These are phyloP conservation scores for Enteromius fasciolatus DNA, from an alignment of 2,797 vertebrate species.

Conservation along the genomic window DNA sequence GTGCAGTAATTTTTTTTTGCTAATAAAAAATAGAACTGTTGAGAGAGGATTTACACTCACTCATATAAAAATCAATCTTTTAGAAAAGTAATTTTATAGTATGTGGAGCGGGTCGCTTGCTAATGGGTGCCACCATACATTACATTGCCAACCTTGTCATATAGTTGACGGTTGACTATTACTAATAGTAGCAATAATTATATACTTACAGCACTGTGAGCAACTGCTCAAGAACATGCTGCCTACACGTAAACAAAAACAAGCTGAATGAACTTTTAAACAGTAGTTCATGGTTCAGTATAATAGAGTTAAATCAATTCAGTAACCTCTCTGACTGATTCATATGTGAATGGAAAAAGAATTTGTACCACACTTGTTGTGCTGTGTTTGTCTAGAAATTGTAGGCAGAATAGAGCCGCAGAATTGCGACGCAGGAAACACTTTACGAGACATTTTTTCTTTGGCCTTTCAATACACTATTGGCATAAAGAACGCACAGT, in stretches of 20 bases:
- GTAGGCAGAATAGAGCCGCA: not conserved
- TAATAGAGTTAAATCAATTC: not conserved
- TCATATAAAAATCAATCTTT: not conserved
- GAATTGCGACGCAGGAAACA: not conserved
- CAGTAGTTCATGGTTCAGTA: not conserved
- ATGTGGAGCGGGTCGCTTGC: not conserved
- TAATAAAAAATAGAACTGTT: not conserved
- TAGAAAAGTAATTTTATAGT: not conserved
- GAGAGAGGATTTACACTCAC: not conserved
- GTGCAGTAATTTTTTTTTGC: not conserved
- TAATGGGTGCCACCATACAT: not conserved
- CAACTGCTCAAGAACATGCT: not conserved
- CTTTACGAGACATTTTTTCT: not conserved
- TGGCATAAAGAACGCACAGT: not conserved
- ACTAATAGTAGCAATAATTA: not conserved
- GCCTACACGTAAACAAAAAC: not conserved
- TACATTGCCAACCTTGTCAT: not conserved
- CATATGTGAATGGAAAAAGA: not conserved
- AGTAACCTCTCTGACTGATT: not conserved
- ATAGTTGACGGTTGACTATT: not conserved
- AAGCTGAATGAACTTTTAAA: not conserved
- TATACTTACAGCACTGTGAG: not conserved
- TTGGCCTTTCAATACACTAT: not conserved
- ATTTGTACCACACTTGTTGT: not conserved
- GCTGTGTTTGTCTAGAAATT: too few relatives aligned